These are phyloP conservation scores for Philonicus albiceps DNA, from an alignment of 2,888 invertebrate genomes.

Conservation along the genomic window DNA sequence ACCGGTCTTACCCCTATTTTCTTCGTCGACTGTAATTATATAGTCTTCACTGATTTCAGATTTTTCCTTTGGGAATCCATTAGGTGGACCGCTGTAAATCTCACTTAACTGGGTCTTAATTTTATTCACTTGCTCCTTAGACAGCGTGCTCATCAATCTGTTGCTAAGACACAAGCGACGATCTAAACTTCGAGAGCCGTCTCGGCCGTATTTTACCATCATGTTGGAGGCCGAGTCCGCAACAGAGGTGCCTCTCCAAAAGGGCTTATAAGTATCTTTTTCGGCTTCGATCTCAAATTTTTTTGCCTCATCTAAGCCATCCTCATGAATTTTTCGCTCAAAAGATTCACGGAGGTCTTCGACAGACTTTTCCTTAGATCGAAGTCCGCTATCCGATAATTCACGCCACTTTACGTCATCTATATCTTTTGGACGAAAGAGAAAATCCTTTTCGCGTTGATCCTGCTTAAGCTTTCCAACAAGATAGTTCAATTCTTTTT, in stretches of 20 bases:
- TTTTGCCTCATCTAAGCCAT: constrained; percentile 64
- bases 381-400: constrained; percentile 77
- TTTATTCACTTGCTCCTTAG: constrained; percentile 82
- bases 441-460: constrained; percentile 83
- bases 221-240: constrained; percentile 79
- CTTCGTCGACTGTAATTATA: constrained; percentile 68
- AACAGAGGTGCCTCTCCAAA: constrained; percentile 86
- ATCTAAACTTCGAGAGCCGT: constrained; percentile 59
- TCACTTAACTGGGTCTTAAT: constrained; percentile 82
- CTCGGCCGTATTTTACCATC: constrained; percentile 68
- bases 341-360: constrained; percentile 84
- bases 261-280: constrained; percentile 79
- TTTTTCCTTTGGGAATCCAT: constrained; percentile 55
- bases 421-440: constrained; percentile 79
- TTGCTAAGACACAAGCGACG: constrained; percentile 73
- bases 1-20: constrained; percentile 57
- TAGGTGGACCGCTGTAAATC: constrained; percentile 73
- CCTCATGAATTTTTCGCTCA: constrained; percentile 69
- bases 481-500: constrained; percentile 79
- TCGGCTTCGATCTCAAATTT: constrained; percentile 62
- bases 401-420: constrained; percentile 80
- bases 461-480: constrained; percentile 79
- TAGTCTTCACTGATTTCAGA: constrained; percentile 65
- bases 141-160: constrained; percentile 82
- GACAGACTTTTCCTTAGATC: constrained; percentile 85